Base-by-base conservation (phyloP, 2,888 invertebrate genomes). In the Griposia aprilina region DNA sequence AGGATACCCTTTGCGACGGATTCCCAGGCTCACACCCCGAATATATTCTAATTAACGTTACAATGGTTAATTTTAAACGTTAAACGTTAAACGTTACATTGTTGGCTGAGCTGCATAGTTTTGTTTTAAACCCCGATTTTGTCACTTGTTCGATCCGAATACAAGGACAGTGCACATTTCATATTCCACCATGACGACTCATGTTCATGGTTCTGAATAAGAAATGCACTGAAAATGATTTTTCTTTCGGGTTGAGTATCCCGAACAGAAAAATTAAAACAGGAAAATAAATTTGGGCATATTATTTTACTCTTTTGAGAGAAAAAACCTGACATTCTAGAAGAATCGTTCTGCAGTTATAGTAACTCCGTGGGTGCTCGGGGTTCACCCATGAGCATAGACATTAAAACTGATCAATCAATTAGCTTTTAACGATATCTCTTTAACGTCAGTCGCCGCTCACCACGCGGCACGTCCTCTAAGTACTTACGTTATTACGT, bases 161-260 rank as follows among this genome's bases (percentile, higher is more conserved):
- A 36, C 20, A 57, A 68, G 52, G 62, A 41, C 26, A 57, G 41
- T 57, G 30, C 30, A 48, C 76, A 76, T 71, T 82, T 57, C 13
- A 67, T 71, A 82, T 81, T 69, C 69, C 80, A 69, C 45, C 65
- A 74, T 65, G 52, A 36, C 52, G 30, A 36, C 23, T 45, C 36
- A 69, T 48, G 62, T n/a, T 17, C 26, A 57, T 65, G 70, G 41
- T 15, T 48, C 15, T 59, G 80, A 65, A 79, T 80, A 65, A 30
- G 30, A 65, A 80, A 79, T 71, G 80, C 20, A 70, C 8, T 36
- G 41, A 36, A 65, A 52, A 65, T n/a, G 17, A n/a, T 17, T 59
- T 78, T 36, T 52, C 11, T 8, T 52, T 65, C 15, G 13, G 20
- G 6, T 57, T n/a, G 41, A 13, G 59, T 41, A 62, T 26, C 30